These are phyloP conservation scores for Mesocentrotus franciscanus DNA, from an alignment of 53 echinoderm and acorn worm species.

Conservation along the genomic window DNA sequence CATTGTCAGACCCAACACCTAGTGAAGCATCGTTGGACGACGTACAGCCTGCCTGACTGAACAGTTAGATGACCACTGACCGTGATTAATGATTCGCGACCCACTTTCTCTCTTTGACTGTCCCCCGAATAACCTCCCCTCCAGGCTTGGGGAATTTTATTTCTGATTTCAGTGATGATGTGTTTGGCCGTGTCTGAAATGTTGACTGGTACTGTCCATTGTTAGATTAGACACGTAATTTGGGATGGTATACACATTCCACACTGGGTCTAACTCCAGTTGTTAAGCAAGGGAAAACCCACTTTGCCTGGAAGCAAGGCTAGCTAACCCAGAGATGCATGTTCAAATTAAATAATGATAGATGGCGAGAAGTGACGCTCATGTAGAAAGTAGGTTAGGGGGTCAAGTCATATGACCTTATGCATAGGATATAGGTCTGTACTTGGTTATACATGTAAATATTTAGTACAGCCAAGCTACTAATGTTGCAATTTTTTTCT, in stretches of 20 bases:
- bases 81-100: background rate
- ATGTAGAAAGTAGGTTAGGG: background rate
- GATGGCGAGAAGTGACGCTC: background rate
- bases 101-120: constrained; percentile 14
- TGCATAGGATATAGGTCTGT: background rate
- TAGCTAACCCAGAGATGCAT: background rate
- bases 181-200: background rate
- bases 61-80: background rate
- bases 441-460: background rate
- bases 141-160: background rate
- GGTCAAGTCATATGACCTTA: background rate
- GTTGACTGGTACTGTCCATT: background rate
- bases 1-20: background rate
- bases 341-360: background rate
- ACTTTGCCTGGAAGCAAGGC: background rate
- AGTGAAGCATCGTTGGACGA: background rate
- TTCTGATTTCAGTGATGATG: background rate
- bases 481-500: background rate
- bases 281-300: background rate
- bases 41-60: background rate
- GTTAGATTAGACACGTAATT: background rate
- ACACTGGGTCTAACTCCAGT: background rate
- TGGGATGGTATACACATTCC: background rate
- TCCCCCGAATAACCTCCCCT: background rate
- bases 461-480: background rate